phyloP scores from a whole-genome alignment of 1,140 invertebrate species.

The Penaeus japonicus region DNA sequence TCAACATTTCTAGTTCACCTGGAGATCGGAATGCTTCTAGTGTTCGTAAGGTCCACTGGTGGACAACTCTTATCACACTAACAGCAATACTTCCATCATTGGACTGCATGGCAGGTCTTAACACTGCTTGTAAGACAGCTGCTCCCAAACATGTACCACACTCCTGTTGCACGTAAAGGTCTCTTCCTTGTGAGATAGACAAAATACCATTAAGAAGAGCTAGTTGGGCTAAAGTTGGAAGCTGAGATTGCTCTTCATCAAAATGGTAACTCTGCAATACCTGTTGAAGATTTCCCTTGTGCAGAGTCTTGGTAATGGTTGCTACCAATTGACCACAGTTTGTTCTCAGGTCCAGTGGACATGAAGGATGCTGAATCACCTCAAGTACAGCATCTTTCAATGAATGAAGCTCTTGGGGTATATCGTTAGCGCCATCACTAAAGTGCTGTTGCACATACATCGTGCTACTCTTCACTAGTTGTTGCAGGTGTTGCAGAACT shows the following conservation, averaged over 20 bases:
- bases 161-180: neutral
- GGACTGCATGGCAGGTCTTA: slow-evolving; percentile 3
- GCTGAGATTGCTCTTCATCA: neutral
- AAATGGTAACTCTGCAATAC: slow-evolving; percentile 7
- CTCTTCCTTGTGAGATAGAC: slow-evolving; percentile 21
- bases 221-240: slow-evolving; percentile 29
- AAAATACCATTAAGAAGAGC: slow-evolving; percentile 44
- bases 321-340: slow-evolving; percentile 42
- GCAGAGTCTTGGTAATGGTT: neutral
- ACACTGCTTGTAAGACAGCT: slow-evolving; percentile 27
- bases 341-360: slow-evolving; percentile 36
- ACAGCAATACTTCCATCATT: slow-evolving; percentile 40
- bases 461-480: slow-evolving; percentile 37
- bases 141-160: slow-evolving; percentile 14
- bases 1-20: neutral
- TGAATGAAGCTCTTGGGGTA: neutral
- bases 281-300: neutral
- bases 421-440: neutral
- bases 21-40: slow-evolving; percentile 24
- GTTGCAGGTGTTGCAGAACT: slow-evolving; percentile 24
- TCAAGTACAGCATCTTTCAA: neutral
- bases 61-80: slow-evolving; percentile 28
- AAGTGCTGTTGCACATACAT: slow-evolving; percentile 21
- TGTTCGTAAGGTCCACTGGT: slow-evolving; percentile 44
- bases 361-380: neutral